Percentiles rank a stretch among this genome's conserved stretches.
Conservation (phyloP, 2,113 vertebrate species). For the Bos javanicus region DNA sequence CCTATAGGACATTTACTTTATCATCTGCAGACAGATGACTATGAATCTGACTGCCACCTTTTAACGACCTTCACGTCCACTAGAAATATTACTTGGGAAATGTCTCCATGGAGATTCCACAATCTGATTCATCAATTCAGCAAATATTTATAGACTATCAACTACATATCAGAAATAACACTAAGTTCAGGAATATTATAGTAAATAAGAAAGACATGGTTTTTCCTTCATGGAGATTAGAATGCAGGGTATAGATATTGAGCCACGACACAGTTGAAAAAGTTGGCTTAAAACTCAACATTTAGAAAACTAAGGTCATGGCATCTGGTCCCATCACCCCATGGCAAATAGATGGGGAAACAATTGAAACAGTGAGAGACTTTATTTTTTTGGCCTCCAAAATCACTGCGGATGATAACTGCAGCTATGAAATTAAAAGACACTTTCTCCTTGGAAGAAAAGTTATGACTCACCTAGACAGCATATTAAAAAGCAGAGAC, state of each 20-base stretch:
- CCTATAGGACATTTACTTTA: conserved; percentile 34
- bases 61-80: neutral
- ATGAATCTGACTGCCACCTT: neutral
- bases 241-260: neutral
- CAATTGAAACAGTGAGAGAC: neutral
- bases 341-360: neutral
- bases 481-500: neutral
- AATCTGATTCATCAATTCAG: neutral
- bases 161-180: neutral
- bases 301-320: neutral
- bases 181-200: neutral
- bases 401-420: neutral
- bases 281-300: neutral
- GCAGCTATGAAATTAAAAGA: neutral
- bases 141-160: conserved; percentile 29
- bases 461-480: neutral
- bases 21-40: neutral
- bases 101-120: neutral
- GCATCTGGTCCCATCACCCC: neutral
- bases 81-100: conserved; percentile 30
- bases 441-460: neutral
- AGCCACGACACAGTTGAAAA: neutral
- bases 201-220: neutral
- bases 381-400: accelerated
- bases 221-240: neutral